Evolutionary conservation across 2,797 vertebrate species (phyloP).

Genomic region (Limnodromus scolopaceus): DNA sequence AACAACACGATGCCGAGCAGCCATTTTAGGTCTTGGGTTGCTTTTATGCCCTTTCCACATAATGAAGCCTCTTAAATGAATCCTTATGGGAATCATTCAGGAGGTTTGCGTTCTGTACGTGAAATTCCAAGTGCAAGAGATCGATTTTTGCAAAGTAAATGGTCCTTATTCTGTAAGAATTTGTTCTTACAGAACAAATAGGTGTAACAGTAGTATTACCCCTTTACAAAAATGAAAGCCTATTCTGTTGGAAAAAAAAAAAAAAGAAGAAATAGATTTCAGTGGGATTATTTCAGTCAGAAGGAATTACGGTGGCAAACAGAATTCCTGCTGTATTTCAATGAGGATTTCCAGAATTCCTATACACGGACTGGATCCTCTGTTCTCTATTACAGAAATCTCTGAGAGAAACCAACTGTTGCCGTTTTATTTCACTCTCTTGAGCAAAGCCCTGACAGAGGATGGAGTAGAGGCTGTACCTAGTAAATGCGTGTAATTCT

Average conservation of each 20-base stretch:
- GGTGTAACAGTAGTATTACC: slow-evolving; percentile 12
- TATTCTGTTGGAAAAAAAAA: not conserved
- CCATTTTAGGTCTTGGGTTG: slow-evolving; percentile 40
- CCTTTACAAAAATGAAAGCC: not conserved
- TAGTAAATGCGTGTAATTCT: not conserved
- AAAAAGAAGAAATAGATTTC: not conserved
- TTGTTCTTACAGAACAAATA: not conserved
- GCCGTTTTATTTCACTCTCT: not conserved
- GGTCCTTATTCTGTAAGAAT: slow-evolving; percentile 34
- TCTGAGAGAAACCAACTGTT: not conserved
- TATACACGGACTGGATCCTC: not conserved
- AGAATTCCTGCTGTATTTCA: not conserved
- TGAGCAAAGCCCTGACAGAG: not conserved
- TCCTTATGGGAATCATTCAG: slow-evolving; percentile 55
- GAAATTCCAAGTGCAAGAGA: slow-evolving; percentile 36
- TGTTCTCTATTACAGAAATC: not conserved
- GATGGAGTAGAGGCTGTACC: not conserved
- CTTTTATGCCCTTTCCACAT: slow-evolving; percentile 39
- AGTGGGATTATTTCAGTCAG: not conserved
- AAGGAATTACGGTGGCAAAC: not conserved
- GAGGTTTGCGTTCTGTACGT: not conserved
- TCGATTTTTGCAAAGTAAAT: slow-evolving; percentile 15
- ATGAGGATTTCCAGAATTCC: not conserved
- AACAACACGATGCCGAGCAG: slow-evolving; percentile 18
- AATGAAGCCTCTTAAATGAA: slow-evolving; percentile 37